Base-by-base conservation (phyloP, 2,888 invertebrate species). In the Masnerella sp. region DNA sequence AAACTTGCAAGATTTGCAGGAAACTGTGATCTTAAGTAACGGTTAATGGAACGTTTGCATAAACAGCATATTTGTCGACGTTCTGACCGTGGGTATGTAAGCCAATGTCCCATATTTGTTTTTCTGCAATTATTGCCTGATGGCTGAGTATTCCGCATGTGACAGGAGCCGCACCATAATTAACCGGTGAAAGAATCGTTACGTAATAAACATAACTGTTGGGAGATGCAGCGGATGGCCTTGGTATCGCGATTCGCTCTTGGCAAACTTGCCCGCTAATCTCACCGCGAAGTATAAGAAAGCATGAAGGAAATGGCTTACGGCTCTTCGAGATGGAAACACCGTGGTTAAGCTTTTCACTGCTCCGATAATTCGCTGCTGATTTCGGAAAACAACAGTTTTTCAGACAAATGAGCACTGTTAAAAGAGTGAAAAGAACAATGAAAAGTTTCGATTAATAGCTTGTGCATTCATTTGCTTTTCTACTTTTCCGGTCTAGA, bases 401-500 rank as follows among this genome's bases (percentile, higher is more conserved):
- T 52, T 43, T 52, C 1, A 43, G 51, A 7, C 14, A 42, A 43
- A 62, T 34, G 11, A 2, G 38, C 9, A 25, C 8, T 15, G 14
- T 49, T 62, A 25, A 32, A 49, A 20, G n/a, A 49, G 49, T 61
- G 61, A 61, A 61, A 51, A 52, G 43, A 42, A 52, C 42, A 52
- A 61, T 61, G 30, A 62, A 42, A 51, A 59, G 47, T 56, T 65
- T 43, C 65, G 49, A 52, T 43, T 43, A 15, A 22, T 52, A 5
- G 8, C 2, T n/a, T 30, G 30, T 32, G 2, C 15, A 49, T 40
- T 61, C 15, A 32, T 62, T 52, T 43, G 34, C 28, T 54, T 54
- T 65, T 65, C 54, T 52, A 56, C 65, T 40, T 65, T 65, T 65
- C 54, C 56, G 56, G 65, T 56, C 65, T 65, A 65, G 11, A 47